Base-by-base conservation (phyloP, 2,797 vertebrate species). In the Schizothorax lantsangensis region DNA sequence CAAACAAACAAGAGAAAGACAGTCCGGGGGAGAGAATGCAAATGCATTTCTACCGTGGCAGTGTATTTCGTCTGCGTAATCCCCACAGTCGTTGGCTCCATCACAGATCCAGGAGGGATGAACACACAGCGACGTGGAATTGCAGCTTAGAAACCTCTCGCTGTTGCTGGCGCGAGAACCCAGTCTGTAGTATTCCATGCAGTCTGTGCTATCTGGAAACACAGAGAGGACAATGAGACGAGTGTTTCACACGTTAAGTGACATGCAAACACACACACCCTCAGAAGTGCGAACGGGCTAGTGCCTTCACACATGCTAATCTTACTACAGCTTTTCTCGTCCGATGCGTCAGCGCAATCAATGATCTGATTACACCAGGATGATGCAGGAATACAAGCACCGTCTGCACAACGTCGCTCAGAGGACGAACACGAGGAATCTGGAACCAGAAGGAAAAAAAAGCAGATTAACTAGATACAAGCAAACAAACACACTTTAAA, bases 301-400 rank as follows among this genome's bases (percentile, higher is more conserved):
- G 33, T 19, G 36, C n/a, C 49, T 79, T 79, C n/a, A n/a, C 47
- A 40, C 14, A 23, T n/a, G 78, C 10, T 47, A 26, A 79, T 92
- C 98, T 97, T 93, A 99, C 98, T 97, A 94, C 98, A 99, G 92
- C 85, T 96, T 92, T 96, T 98, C 90, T 99, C 98, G 89, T 99
- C 98, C 0, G 97, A 98, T 85, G 97, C 97, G 54, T 99, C 98
- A 26, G 95, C 94, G 80, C 98, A 99, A 91, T 99, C 97, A 8
- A 97, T 95, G 94, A 97, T 95, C 95, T 98, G 98, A 95, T 99
- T 98, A 92, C 98, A 99, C 90, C 88, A 96, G 49, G 97, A 96
- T 23, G 97, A 95, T 93, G 94, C 95, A 52, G 96, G 94, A 54
- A 99, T 88, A 72, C 98, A 99, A 73, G 88, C 92, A 36, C 98